Evolutionary conservation across 1,140 invertebrate genomes (phyloP).

Genomic region (Sycophaga agraensis): DNA sequence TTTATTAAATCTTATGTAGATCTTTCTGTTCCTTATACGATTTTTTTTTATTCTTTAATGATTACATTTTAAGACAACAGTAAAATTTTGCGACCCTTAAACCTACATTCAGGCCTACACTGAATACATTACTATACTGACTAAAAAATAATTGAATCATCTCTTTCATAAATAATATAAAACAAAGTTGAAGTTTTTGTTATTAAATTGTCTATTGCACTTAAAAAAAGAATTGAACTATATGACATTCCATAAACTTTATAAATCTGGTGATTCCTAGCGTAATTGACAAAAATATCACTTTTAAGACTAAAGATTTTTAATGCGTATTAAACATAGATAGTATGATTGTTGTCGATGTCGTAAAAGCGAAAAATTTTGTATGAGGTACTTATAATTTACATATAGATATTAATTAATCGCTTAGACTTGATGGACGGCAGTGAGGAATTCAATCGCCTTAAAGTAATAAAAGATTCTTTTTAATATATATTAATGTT

Average conservation of each 20-base stretch:
- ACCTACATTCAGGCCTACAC: slow-evolving; percentile 45
- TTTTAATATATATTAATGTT: background rate
- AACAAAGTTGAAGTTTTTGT: slow-evolving; percentile 11
- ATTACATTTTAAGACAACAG: background rate
- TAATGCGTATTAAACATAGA: slow-evolving; percentile 1
- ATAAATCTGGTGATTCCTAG: slow-evolving; percentile 9
- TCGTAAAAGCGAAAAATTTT: slow-evolving; percentile 4
- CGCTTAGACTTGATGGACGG: background rate
- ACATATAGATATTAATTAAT: background rate
- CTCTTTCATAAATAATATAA: background rate
- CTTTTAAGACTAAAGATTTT: slow-evolving; percentile 18
- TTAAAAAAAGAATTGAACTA: background rate
- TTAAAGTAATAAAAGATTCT: background rate
- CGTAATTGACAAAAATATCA: slow-evolving; percentile 19
- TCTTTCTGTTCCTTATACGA: too few species aligned
- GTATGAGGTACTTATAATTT: slow-evolving; percentile 23
- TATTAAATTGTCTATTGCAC: background rate
- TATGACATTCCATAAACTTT: slow-evolving; percentile 19
- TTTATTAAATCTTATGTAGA: background rate
- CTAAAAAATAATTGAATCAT: background rate
- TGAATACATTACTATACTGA: slow-evolving; percentile 1
- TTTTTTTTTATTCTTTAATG: background rate
- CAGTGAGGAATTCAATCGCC: background rate
- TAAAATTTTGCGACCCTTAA: slow-evolving; percentile 38
- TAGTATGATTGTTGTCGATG: slow-evolving; percentile 11